Evolutionary conservation across 2,888 invertebrate species (phyloP), one percentile per base, ranked within the genome.

Genomic region (Pammene aurita): DNA sequence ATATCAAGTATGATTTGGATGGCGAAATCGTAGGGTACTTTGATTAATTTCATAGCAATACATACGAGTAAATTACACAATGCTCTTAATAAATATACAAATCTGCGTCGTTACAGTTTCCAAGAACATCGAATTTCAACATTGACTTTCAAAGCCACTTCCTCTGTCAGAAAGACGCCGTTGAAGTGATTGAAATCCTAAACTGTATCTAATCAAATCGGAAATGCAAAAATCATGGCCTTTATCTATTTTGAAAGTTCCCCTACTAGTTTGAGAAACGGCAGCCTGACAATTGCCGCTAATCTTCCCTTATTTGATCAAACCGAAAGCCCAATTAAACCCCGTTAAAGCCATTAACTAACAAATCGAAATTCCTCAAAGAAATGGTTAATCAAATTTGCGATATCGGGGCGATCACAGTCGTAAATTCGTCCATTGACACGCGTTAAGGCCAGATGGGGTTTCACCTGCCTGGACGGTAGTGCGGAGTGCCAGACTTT

Each of bases 391-490:
- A 82, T 81, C 80, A 81, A 82, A 84, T 80, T 82, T 75, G 75
- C 78, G 79, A 81, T 84, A 81, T 82, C 84, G 81, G 84, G 78
- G 38, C 79, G 81, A 84, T 84, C 80, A 81, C 72, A 80, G 79
- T 76, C 72, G 77, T 78, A 78, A 77, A 80, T 80, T 80, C 76
- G 75, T 76, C 69, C 75, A 77, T 85, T 85, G 88, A 85, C 90
- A 88, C 89, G 90, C 88, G 89, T 84, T 67, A 71, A 72, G 61
- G 79, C 87, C 91, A 90, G 87, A 87, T 90, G 90, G 82, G 72
- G 74, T 76, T 83, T 86, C 90, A 90, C 90, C 91, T 90, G 90
- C 86, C 77, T 66, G 63, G 71, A 71, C 65, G 66, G 68, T 69
- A 72, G 73, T 74, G 74, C 78, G 68, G 67, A 72, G 73, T 74